Percentiles rank a stretch among this genome's conserved stretches.
Evolutionary conservation across 2,797 vertebrate genomes (phyloP).

Genomic region (Acanthornis magna): DNA sequence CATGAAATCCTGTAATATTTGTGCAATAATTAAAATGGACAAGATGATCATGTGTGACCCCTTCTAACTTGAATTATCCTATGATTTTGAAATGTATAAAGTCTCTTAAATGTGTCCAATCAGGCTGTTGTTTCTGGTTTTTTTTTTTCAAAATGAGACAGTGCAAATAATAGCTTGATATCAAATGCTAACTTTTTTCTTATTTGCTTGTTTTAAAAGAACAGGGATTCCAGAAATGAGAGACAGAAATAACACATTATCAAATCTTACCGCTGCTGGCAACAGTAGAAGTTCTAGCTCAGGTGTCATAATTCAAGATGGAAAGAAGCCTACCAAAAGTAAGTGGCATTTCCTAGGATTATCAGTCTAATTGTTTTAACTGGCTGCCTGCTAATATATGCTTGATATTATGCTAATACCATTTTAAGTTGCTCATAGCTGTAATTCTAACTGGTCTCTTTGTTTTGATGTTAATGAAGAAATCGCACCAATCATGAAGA

Average conservation of each 20-base stretch:
- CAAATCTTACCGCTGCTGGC: not conserved
- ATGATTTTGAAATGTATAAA: not conserved
- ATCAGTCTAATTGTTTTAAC: not conserved
- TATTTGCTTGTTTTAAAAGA: not conserved
- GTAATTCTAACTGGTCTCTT: not conserved
- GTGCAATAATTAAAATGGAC: not conserved
- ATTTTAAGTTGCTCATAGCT: not conserved
- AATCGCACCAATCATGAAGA: conserved; percentile 89
- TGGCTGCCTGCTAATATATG: not conserved
- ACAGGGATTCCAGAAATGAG: conserved; percentile 60
- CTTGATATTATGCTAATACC: not conserved
- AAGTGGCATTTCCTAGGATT: conserved; percentile 40
- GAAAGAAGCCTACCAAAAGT: conserved; percentile 82
- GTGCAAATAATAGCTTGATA: not conserved
- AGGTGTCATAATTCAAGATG: conserved; percentile 66
- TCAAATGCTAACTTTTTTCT: not conserved
- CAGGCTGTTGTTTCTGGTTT: not conserved
- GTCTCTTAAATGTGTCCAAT: not conserved
- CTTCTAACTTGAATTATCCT: not conserved
- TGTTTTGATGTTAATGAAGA: conserved; percentile 63
- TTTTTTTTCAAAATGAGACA: not conserved
- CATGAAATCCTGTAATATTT: not conserved
- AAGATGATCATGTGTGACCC: not conserved
- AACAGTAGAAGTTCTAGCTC: conserved; percentile 31
- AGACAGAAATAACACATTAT: conserved; percentile 52